These are phyloP conservation scores for Cantharis nigra DNA, from an alignment of 2,888 invertebrate genomes.

Conservation along the genomic window DNA sequence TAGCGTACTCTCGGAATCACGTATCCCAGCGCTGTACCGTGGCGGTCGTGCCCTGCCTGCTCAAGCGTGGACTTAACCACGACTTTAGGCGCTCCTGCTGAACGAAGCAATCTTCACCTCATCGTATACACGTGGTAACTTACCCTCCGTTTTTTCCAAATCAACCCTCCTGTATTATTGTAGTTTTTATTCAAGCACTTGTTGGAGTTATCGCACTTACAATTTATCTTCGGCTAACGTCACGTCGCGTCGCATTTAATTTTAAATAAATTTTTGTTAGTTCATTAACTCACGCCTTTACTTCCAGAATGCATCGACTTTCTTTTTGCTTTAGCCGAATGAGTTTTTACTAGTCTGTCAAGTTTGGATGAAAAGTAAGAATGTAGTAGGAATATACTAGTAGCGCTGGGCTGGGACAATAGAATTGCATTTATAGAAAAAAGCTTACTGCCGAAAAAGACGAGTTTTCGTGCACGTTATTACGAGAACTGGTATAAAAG, in stretches of 20 bases:
- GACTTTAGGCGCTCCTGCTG: slow-evolving; percentile 13
- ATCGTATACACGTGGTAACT: slow-evolving; percentile 5
- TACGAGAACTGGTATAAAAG: slow-evolving; percentile 33
- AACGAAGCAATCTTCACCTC: slow-evolving; percentile 19
- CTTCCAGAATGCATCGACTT: slow-evolving; percentile 21
- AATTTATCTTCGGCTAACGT: not conserved
- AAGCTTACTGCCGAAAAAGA: slow-evolving; percentile 26
- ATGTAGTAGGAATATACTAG: slow-evolving; percentile 36
- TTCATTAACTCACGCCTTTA: slow-evolving; percentile 11
- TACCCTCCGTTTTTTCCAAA: not conserved
- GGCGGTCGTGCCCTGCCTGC: slow-evolving; percentile 30
- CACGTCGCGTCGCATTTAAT: not conserved
- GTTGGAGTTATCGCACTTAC: not conserved
- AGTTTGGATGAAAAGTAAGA: slow-evolving; percentile 36
- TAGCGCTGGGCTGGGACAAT: slow-evolving; percentile 34
- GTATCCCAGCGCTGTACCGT: slow-evolving; percentile 26
- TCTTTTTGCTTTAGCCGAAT: slow-evolving; percentile 23
- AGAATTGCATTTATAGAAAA: slow-evolving; percentile 36
- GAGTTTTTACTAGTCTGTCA: slow-evolving; percentile 38
- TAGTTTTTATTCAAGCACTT: not conserved
- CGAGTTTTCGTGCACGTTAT: slow-evolving; percentile 35
- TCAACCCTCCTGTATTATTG: not conserved
- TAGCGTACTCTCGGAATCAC: slow-evolving; percentile 42
- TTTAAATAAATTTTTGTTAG: not conserved
- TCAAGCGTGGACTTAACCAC: slow-evolving; percentile 21